Conservation (phyloP, 2,888 invertebrate species). For the Acronicta aceris region DNA sequence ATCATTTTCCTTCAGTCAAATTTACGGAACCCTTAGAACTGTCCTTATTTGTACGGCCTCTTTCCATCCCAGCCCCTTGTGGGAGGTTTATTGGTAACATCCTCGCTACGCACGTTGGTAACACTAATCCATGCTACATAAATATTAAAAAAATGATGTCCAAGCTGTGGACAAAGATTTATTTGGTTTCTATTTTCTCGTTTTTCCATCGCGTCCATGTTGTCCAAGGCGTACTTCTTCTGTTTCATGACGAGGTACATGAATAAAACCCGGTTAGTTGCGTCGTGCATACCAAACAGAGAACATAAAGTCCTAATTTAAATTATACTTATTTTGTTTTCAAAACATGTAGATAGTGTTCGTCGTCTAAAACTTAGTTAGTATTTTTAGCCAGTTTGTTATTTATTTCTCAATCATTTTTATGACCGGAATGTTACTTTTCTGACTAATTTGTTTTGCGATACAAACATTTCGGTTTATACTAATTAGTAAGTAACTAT, state of each 20-base stretch:
- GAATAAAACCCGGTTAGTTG: conserved; percentile 18
- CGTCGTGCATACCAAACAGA: conserved; percentile 13
- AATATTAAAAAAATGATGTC: conserved; percentile 3
- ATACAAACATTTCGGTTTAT: no score
- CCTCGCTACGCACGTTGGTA: conserved; percentile 6
- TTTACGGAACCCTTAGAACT: conserved; percentile 39
- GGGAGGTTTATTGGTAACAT: conserved; percentile 2
- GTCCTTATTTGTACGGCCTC: conserved; percentile 29
- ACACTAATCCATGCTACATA: conserved; percentile 5
- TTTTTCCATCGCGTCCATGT: conserved; percentile 59
- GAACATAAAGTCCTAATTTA: conserved; percentile 6
- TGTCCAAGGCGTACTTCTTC: conserved; percentile 35
- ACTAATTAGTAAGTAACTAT: no score
- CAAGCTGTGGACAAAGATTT: no score
- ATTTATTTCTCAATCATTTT: no score
- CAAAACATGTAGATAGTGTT: no score
- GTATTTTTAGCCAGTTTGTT: no score
- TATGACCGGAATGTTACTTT: no score
- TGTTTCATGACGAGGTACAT: conserved; percentile 14
- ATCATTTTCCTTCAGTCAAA: conserved; percentile 54
- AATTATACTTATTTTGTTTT: background rate
- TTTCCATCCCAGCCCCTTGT: background rate
- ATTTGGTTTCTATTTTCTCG: conserved; percentile 62
- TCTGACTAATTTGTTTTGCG: no score
- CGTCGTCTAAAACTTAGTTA: no score